Percentiles rank a stretch among this genome's conserved stretches.
Conservation (phyloP, 2,888 invertebrate species). For the Dermolepida albohirtum region DNA sequence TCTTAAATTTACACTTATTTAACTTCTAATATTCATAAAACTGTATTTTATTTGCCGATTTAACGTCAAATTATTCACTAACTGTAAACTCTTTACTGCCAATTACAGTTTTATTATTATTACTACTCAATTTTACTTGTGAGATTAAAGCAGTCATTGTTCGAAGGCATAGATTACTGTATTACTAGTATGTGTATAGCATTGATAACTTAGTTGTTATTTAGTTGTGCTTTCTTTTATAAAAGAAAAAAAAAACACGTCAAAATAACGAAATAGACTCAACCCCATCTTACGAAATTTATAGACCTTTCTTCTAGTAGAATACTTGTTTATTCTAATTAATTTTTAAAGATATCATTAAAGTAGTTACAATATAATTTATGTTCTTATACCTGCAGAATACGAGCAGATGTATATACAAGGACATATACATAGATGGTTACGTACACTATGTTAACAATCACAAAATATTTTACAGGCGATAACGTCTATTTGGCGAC, state of each 20-base stretch:
- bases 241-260: no score
- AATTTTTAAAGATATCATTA: conserved; percentile 46
- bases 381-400: conserved; percentile 29
- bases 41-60: conserved; percentile 45
- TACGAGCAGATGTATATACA: conserved; percentile 40
- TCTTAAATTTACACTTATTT: no score
- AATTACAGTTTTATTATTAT: conserved; percentile 26
- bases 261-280: neutral
- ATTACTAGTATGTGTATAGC: neutral
- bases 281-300: neutral
- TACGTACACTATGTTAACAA: conserved; percentile 51
- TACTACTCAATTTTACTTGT: neutral
- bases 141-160: no score
- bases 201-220: no score
- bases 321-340: neutral
- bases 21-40: conserved; percentile 17
- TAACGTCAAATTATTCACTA: conserved; percentile 47
- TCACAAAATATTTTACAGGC: conserved; percentile 54
- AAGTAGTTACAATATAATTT: conserved; percentile 46
- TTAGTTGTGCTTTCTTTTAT: no score
- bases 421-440: conserved; percentile 44
- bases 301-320: neutral
- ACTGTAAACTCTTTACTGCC: conserved; percentile 45
- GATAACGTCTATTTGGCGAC: conserved; percentile 51
- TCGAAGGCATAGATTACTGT: neutral